Percentiles rank a stretch among this genome's conserved stretches.
Evolutionary conservation across 2,888 invertebrate genomes (phyloP).

Genomic region (Barypeithes pellucidus): DNA sequence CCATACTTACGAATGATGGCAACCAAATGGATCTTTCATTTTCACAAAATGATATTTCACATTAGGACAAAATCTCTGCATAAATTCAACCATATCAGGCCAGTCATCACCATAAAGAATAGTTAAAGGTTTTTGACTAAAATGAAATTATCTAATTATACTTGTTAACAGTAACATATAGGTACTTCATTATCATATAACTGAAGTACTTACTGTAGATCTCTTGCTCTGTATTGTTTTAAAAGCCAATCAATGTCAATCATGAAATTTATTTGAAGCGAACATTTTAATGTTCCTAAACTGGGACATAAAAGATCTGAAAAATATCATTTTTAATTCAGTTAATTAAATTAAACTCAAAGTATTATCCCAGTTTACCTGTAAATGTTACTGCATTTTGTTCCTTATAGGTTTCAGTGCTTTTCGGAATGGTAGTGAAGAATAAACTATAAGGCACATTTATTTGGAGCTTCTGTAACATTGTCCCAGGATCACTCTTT

Average conservation of each 20-base stretch:
- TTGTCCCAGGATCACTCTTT: conserved; percentile 69
- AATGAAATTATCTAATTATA: no score
- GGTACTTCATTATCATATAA: no score
- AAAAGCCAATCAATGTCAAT: conserved; percentile 92
- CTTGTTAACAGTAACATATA: no score
- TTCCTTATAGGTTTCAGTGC: conserved; percentile 77
- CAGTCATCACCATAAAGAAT: conserved; percentile 85
- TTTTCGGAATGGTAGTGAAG: conserved; percentile 81
- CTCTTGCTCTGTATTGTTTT: conserved; percentile 87
- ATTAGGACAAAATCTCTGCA: conserved; percentile 75
- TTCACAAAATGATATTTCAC: conserved; percentile 79
- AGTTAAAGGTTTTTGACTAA: conserved; percentile 79
- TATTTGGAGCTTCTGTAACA: conserved; percentile 78
- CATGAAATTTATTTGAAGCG: conserved; percentile 94
- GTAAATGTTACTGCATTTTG: conserved; percentile 80
- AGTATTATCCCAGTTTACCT: conserved; percentile 68
- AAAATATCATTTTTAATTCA: conserved; percentile 57
- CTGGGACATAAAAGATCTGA: conserved; percentile 85
- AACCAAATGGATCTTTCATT: conserved; percentile 86
- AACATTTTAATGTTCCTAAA: conserved; percentile 82
- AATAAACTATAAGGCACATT: conserved; percentile 85
- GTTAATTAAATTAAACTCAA: background rate
- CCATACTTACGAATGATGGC: conserved; percentile 85
- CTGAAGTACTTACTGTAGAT: conserved; percentile 76
- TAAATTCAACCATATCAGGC: conserved; percentile 69